Base-by-base conservation (phyloP, 2,797 vertebrate genomes). In the Taenioides sp. region DNA sequence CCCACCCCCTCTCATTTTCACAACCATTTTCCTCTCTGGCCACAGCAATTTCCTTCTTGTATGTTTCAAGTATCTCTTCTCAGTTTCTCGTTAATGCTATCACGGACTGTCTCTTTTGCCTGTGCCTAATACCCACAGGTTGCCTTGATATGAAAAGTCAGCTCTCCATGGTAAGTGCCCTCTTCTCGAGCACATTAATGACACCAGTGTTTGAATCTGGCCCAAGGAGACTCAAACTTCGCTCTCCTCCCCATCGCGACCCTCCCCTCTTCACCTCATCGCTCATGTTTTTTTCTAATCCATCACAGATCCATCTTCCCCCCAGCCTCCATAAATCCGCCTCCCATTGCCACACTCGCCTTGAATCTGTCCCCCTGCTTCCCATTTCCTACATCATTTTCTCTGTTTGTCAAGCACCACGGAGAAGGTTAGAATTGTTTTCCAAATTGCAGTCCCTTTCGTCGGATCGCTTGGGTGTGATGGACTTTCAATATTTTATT, bases 251-350 rank as follows among this genome's bases (percentile, higher is more conserved):
- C 75, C 65, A 64, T 28, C 2, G 65, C 9, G 1, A 54, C 77
- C 75, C 80, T 70, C 77, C 67, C 61, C 59, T 76, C 84, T 73
- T 61, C 78, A 76, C 80, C 87, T 80, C 84, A 84, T 87, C 87
- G 84, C 84, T 84, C 83, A 88, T 84, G 87, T 80, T 70, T 87
- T 84, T 74, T 79, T 87, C 83, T 90, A 89, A 92, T 91, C 89
- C 86, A 87, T 90, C 87, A 89, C 80, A 83, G 82, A 85, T 77
- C 73, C 79, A 88, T 87, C 82, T 89, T 74, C 84, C 88, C 88
- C 76, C 85, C 86, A 89, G 91, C 83, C 83, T 77, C 84, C 82
- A 87, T 87, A 92, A 90, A 90, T 89, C 88, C 86, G 80, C 84
- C 86, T 81, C 69, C 77, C 77, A 77, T 65, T 70, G 78, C 73